A percentile compares a stretch with the other conserved stretches of the same genome.
These are phyloP conservation scores for Spialia ferax DNA, from an alignment of 2,888 invertebrate genomes.

Conservation along the genomic window DNA sequence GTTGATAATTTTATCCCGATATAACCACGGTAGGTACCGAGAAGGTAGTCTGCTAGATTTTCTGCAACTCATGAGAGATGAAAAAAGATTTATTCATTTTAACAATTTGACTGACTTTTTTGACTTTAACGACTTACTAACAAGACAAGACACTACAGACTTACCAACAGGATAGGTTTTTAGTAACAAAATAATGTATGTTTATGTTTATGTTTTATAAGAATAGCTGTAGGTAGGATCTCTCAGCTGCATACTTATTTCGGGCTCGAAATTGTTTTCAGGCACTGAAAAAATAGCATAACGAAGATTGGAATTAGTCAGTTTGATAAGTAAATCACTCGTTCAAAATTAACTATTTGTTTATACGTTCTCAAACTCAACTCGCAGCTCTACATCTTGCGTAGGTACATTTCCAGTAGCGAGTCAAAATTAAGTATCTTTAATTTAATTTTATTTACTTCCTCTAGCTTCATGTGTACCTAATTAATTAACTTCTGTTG, in stretches of 20 bases:
- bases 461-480: background rate
- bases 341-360: constrained; percentile 10
- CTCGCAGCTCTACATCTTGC: background rate
- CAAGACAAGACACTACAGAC: no score
- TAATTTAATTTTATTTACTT: constrained; percentile 10
- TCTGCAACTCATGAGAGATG: no score
- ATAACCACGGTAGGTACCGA: no score
- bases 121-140: no score
- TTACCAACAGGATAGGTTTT: no score
- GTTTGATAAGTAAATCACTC: constrained; percentile 1
- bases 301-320: background rate
- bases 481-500: background rate
- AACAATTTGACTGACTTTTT: no score
- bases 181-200: no score
- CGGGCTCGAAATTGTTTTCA: background rate
- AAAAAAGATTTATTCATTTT: no score
- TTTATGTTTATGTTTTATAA: background rate
- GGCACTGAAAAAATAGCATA: background rate
- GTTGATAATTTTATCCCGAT: no score
- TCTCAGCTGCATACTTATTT: background rate
- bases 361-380: background rate
- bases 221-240: background rate
- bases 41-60: no score
- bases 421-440: background rate
- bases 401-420: background rate